Conservation (phyloP, 2,888 invertebrate genomes). For the Sturmia bella region DNA sequence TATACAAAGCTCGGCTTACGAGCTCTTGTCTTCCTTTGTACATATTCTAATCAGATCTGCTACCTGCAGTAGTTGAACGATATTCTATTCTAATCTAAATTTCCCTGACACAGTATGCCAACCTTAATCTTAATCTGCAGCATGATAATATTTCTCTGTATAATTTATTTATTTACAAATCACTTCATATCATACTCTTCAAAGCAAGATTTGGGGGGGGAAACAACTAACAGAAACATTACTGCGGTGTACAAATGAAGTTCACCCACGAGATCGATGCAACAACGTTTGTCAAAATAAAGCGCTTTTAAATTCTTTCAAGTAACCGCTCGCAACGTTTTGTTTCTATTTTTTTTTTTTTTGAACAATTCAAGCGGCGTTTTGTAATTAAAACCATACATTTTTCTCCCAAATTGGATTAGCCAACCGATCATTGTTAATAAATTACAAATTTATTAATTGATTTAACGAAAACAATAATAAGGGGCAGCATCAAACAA, state of each 20-base stretch:
- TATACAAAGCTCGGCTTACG: too few species aligned
- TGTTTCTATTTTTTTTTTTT: background rate
- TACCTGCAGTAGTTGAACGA: too few species aligned
- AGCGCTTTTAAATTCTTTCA: conserved; percentile 49
- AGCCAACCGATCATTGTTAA: conserved; percentile 54
- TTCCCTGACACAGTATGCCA: too few species aligned
- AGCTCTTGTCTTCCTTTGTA: too few species aligned
- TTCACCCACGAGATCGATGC: conserved; percentile 1
- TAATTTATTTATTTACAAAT: too few species aligned
- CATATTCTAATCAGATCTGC: too few species aligned
- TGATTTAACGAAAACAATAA: conserved; percentile 67
- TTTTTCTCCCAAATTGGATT: conserved; percentile 23
- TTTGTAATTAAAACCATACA: conserved; percentile 59
- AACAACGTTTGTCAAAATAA: conserved; percentile 6
- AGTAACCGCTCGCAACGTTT: conserved; percentile 48
- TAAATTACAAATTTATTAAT: conserved; percentile 68
- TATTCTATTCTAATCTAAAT: too few species aligned
- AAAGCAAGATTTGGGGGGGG: background rate
- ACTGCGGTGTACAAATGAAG: conserved; percentile 9
- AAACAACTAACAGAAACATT: background rate
- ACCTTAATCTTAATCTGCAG: too few species aligned
- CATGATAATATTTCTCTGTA: too few species aligned
- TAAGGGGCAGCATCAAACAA: conserved; percentile 46
- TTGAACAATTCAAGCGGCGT: conserved; percentile 49
- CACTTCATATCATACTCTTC: too few species aligned